These are phyloP conservation scores for Syngnathus acus DNA, from an alignment of 2,797 vertebrate genomes.

Conservation along the genomic window DNA sequence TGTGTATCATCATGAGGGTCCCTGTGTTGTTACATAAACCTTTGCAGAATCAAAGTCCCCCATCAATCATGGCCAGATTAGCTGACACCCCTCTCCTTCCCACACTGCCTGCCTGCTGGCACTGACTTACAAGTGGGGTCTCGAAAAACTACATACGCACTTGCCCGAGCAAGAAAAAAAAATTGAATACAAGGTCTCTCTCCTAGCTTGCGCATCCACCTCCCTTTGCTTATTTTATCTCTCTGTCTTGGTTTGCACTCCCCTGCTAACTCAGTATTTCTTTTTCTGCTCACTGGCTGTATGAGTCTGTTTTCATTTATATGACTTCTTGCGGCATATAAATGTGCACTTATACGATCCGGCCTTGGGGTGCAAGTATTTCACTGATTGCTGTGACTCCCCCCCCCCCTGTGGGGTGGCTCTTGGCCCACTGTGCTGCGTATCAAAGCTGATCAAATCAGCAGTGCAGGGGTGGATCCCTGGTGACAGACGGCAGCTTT, in stretches of 20 bases:
- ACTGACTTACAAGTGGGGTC: slow-evolving; percentile 50
- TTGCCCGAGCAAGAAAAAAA: slow-evolving; percentile 8
- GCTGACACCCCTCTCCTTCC: slow-evolving; percentile 56
- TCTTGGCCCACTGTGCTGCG: slow-evolving; percentile 30
- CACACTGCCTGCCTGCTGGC: slow-evolving; percentile 46
- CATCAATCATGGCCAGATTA: slow-evolving; percentile 65
- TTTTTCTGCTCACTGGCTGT: slow-evolving; percentile 26
- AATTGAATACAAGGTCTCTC: slow-evolving; percentile 26
- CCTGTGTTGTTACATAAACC: slow-evolving; percentile 15
- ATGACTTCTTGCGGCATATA: slow-evolving; percentile 13
- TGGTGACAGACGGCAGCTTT: slow-evolving; percentile 36
- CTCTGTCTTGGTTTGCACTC: slow-evolving; percentile 27
- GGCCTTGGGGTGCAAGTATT: slow-evolving; percentile 18
- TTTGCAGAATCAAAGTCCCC: slow-evolving; percentile 32
- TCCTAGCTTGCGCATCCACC: slow-evolving; percentile 8
- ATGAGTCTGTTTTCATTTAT: slow-evolving; percentile 36
- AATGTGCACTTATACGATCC: slow-evolving; percentile 9
- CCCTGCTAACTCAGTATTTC: slow-evolving; percentile 27
- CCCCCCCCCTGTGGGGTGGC: slow-evolving; percentile 23
- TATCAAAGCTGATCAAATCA: slow-evolving; percentile 47
- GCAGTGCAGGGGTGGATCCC: slow-evolving; percentile 22
- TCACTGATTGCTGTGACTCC: slow-evolving; percentile 30
- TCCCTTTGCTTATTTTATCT: slow-evolving; percentile 32
- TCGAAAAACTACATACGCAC: slow-evolving; percentile 40
- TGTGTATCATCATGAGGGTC: not conserved